Evolutionary conservation across 2,113 vertebrate species (phyloP).

Genomic region (Hippopotamus amphibius): DNA sequence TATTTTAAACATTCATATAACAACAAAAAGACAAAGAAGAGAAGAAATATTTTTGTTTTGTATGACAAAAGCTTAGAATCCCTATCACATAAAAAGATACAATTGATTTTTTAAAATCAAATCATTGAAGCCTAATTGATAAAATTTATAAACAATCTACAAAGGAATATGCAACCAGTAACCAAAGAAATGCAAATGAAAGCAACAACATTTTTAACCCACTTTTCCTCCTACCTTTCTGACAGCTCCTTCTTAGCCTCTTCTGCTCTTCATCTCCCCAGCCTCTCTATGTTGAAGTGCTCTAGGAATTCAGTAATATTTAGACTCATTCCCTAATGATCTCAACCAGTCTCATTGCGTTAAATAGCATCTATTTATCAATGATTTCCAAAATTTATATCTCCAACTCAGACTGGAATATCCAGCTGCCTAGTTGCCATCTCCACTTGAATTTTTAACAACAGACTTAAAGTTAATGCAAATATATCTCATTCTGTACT

Average conservation of each 20-base stretch:
- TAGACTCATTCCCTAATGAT: background rate
- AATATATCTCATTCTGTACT: background rate
- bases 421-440: background rate
- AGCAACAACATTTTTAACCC: background rate
- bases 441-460: background rate
- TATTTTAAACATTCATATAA: background rate
- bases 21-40: background rate
- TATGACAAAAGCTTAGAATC: background rate
- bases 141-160: slow-evolving; percentile 1
- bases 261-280: background rate
- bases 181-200: background rate
- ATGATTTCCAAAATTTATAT: background rate
- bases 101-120: background rate
- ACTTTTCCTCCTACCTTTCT: background rate
- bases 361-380: background rate
- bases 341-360: background rate
- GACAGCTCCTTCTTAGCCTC: background rate
- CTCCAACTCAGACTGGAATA: background rate
- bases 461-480: background rate
- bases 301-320: background rate
- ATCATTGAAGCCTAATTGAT: background rate
- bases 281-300: background rate
- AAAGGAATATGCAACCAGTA: background rate
- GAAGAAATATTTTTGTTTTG: background rate
- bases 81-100: background rate